phyloP scores from a whole-genome alignment of 2,113 vertebrate species.

The Hystrix cristata region DNA sequence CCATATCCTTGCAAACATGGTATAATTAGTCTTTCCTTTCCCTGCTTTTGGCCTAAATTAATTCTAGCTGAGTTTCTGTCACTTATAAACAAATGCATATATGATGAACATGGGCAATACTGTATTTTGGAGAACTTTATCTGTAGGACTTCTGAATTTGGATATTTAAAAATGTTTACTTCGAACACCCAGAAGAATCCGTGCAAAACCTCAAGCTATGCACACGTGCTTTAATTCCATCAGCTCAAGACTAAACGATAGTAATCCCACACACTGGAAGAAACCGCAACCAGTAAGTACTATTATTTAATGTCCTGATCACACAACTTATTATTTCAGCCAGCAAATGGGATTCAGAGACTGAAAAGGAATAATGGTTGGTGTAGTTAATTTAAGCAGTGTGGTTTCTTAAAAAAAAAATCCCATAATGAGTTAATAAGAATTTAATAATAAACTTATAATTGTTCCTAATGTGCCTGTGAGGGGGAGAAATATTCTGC shows the following conservation, averaged over 20 bases:
- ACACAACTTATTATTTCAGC: background rate
- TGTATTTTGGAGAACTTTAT: conserved; percentile 39
- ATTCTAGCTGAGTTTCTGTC: background rate
- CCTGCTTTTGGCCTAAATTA: background rate
- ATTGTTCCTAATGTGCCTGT: background rate
- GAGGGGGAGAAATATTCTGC: background rate
- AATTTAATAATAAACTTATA: conserved; percentile 52
- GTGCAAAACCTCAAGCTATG: background rate
- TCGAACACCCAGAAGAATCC: background rate
- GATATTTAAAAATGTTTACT: conserved; percentile 37
- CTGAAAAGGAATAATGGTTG: background rate
- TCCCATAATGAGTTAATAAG: conserved; percentile 52
- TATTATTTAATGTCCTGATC: background rate
- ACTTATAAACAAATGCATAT: background rate
- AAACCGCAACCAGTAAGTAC: background rate
- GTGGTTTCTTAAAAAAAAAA: background rate
- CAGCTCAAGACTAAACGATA: background rate
- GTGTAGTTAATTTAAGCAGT: conserved; percentile 49
- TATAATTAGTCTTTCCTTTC: background rate
- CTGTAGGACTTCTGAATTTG: background rate
- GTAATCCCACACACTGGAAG: background rate
- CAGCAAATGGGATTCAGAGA: conserved; percentile 29
- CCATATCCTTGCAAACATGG: background rate
- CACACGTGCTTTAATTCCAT: background rate
- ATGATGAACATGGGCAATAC: background rate